These are phyloP conservation scores for Chrysochloris asiatica DNA, from an alignment of 2,113 vertebrate genomes.

Conservation along the genomic window DNA sequence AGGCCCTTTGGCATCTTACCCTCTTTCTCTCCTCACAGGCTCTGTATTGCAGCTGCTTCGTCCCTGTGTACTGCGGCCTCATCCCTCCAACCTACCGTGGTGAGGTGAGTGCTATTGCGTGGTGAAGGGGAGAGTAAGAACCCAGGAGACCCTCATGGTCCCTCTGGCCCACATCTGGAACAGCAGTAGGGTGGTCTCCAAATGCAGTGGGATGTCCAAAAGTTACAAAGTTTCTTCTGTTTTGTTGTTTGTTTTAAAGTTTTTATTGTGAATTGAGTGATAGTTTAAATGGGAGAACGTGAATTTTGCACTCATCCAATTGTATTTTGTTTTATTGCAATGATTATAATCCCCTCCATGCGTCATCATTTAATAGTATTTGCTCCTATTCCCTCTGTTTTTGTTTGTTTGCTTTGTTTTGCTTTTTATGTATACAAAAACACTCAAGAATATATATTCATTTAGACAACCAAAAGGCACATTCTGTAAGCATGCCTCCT, in stretches of 20 bases:
- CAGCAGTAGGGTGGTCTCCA: not conserved
- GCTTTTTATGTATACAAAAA: no score
- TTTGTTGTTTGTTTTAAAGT: not conserved
- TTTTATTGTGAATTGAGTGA: no score
- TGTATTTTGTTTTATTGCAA: no score
- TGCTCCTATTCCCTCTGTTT: no score
- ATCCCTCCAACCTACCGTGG: slow-evolving; percentile 88
- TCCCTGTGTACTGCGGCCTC: slow-evolving; percentile 92
- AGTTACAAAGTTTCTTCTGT: not conserved
- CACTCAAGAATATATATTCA: no score
- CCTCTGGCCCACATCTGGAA: not conserved
- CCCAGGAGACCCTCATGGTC: not conserved
- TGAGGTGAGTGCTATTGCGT: slow-evolving; percentile 79
- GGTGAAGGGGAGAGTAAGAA: not conserved
- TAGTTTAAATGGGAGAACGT: no score
- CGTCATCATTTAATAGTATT: no score
- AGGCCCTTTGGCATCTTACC: not conserved
- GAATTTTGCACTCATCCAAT: no score
- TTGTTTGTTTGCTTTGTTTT: no score
- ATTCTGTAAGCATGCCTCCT: no score
- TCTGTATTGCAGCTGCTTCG: slow-evolving; percentile 93
- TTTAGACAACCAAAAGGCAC: no score
- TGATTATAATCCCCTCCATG: no score
- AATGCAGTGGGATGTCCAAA: not conserved
- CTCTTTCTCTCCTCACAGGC: slow-evolving; percentile 82